Evolutionary conservation across 2,888 invertebrate species (phyloP), one percentile per base, ranked within the genome.

Genomic region (Pyrgus malvae): DNA sequence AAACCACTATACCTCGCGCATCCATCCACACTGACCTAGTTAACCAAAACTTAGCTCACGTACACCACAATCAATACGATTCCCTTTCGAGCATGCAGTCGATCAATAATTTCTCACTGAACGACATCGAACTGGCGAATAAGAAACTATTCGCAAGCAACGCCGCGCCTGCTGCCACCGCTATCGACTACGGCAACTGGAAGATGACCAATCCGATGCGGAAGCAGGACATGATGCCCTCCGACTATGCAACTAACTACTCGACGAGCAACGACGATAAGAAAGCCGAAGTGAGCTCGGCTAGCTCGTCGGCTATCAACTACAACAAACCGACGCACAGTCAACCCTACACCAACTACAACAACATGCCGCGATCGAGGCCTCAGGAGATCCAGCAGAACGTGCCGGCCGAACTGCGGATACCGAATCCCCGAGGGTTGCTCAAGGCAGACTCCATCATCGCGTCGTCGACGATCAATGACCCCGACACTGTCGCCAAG

Each of bases 131-230:
- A 61, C 35, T 83, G 33, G 87, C 88, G 0, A 89, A 88, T 58
- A 90, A 89, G 57, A 90, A 89, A 60, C 63, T 89, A 9, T 90
- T 81, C 66, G 68, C 79, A 12, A 74, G 80, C 62, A 85, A 72
- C 60, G 59, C 76, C 1, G 58, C 75, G n/a, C 45, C 82, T n/a
- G 62, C 82, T 6, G 60, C 75, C 3, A 62, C 76, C 31, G 80
- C 82, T 3, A 64, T 88, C 35, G 85, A 89, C 63, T 89, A 86
- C 59, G 87, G 86, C 11, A 88, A 83, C 62, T 89, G 88, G 88
- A 89, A 87, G 64, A 74, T 83, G 61, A 56, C 77, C 9, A 84
- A 72, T 62, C 84, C 77, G 66, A 72, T 78, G 54, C 72, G 87
- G 6, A 86, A 86, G 66, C 78, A 75, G 57, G 88, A 88, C 5